Evolutionary conservation across 1,140 invertebrate genomes (phyloP), one percentile per base, ranked within the genome.

Genomic region (Megalonaias nervosa): DNA sequence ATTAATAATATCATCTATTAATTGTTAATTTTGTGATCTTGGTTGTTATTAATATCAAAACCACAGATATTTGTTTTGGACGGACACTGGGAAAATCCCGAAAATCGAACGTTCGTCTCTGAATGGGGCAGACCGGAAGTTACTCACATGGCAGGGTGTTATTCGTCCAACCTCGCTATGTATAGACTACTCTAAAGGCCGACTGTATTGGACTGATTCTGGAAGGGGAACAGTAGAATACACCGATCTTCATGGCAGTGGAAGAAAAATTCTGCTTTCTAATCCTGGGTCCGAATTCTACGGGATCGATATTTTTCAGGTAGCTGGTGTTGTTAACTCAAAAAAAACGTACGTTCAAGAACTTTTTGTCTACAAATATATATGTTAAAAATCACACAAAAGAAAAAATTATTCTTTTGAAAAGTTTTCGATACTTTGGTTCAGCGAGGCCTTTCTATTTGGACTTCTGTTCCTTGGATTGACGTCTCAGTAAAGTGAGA

Each of bases 41-140:
- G 5, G 31, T 31, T 31, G 5, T 31, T 5, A 31, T 31, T 31
- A 31, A 31, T 31, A 31, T 31, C 1, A 31, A 31, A 5, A 31
- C 5, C 5, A 31, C 57, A 78, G 76, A n/a, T 78, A 60, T 62
- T 48, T 78, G n/a, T 78, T 78, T 60, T 78, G 76, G 76, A 61
- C 76, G 5, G 76, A 78, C 71, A 61, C 57, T 16, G 76, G 76
- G 15, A 23, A 16, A 0, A 21, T 31, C 21, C 70, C 65, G 3
- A 73, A 78, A 55, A 78, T 78, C 21, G 76, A 73, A 68, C 38
- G 76, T 31, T 78, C 76, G 14, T 38, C 68, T 56, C 65, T 78
- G 15, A 67, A 57, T 26, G 76, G 76, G 26, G n/a, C 13, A 14
- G 19, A 78, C 13, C 19, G 76, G 61, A 73, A 31, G 23, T 15